Evolutionary conservation across 2,113 vertebrate species (phyloP), one percentile per base, ranked within the genome.

Genomic region (Zosterops lateralis): DNA sequence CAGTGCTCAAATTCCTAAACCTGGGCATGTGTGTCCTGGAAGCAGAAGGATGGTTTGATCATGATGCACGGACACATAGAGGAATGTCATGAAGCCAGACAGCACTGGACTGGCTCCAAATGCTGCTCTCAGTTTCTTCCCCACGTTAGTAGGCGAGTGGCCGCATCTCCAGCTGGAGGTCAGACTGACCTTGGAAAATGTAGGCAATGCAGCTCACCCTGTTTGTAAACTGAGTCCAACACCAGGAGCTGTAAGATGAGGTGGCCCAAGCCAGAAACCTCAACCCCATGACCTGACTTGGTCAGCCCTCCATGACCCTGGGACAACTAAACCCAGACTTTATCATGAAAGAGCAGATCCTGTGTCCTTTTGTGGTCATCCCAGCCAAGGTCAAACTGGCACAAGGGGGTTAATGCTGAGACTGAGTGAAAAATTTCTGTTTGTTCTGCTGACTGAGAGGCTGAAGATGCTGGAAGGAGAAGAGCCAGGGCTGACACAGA

Each of bases 131-230:
- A 0, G 28, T 74, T 74, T 66, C 51, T 18, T 42, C 51, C 26
- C 36, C 4, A 4, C 11, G 29, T 50, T 6, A 50, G 38, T 1
- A 34, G 42, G 58, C 0, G 0, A 66, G 36, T 3, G 45, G 68
- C 51, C 31, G 31, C 47, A 53, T 36, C 47, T 61, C 64, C 92
- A 87, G 38, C 28, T 7, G 8, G 47, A 86, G 73, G 47, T 81
- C 84, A 84, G 68, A 12, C 32, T 22, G 22, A 60, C 60, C 54
- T 36, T 6, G 10, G 34, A 16, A 86, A 76, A 72, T 8, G 48
- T 9, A 50, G 32, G 60, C 38, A 58, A 10, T 5, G 48, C 32
- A 84, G 65, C 42, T 93, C 68, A 74, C 22, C 32, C 6, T 1
- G 34, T 74, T 47, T 71, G 61, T 71, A 89, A 92, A 64, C 7